Evolutionary conservation across 2,113 vertebrate genomes (phyloP), one percentile per base, ranked within the genome.

Genomic region (Caranx melampygus): DNA sequence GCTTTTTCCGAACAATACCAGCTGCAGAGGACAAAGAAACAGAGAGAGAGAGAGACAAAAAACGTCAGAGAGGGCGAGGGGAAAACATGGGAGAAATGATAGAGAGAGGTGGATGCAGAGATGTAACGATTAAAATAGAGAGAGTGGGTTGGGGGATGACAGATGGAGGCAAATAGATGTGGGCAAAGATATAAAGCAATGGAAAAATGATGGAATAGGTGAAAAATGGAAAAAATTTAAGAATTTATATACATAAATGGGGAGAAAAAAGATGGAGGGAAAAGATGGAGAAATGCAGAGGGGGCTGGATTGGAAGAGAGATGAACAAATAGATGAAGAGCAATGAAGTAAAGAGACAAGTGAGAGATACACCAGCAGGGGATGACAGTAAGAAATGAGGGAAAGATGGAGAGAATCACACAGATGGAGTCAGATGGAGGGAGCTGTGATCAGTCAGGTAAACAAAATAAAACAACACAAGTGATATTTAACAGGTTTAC

Each of bases 1-100:
- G 98, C 96, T 96, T 98, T 77, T 96, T 97, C 94, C 92, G 96
- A 94, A 98, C 97, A 90, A 98, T 97, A 42, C 96, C 96, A 47
- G 97, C 97, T 98, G 95, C 5, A 49, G 90, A 85, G 72, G 92
- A 75, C 20, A 85, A 37, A 69, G 55, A 54, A 12, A 62, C 31
- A 70, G 57, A n/a, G 44, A 64, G 14, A 59, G 33, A 58, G 62
- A 35, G 49, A 47, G 42, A 66, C 6, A 61, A 4, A 44, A 40
- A 20, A 37, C 35, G 47, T 87, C 52, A 84, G 51, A 44, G 52
- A 12, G 10, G 52, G 52, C 3, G 52, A 74, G n/a, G 31, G 31
- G 34, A 64, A 47, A 64, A 69, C 18, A 67, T 10, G 21, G 11
- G 76, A 85, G 57, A 79, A 73, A 72, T 15, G 68, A 75, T n/a